Evolutionary conservation across 1,140 invertebrate species (phyloP), one percentile per base, ranked within the genome.

Genomic region (Diabrotica undecimpunctata): DNA sequence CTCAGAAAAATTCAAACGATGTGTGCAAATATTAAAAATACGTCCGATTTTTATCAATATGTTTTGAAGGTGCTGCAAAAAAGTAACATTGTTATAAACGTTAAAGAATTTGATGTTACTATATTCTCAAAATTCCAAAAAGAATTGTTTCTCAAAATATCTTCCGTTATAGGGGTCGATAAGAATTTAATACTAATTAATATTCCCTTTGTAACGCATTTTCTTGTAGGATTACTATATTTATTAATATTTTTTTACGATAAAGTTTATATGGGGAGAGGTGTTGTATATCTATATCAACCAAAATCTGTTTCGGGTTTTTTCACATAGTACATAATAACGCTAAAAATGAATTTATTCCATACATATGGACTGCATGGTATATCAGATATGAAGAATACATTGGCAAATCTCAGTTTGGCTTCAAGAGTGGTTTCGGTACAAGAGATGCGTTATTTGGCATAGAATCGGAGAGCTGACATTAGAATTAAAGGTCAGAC

Each of bases 121-220:
- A 36, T 37, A 13, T 71, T 70, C 62, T 61, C 46, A 62, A 50
- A 67, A 14, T 71, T 70, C 51, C 72, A 75, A 39, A 66, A 62
- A 66, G 5, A 62, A 9, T 62, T 75, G 58, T 70, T 75, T 52
- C 14, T 64, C 25, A 39, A 51, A 62, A 46, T 75, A 14, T 52
- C 39, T 36, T 36, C 6, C 11, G 52, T 64, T 55, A 14, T 72
- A 9, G 12, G 65, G 12, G 13, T 36, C 12, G 13, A 64, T 8
- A 69, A 71, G 51, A 71, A 75, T 69, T 51, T 76, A 35, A 39
- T 77, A 6, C 62, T 76, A 25, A 25, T 75, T 8, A 65, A 68
- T 54, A 60, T 75, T 8, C 74, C 75, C 7, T 69, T 77, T 50
- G 37, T 74, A 9, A 77, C 75, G 7, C 69, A 72, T 68, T 75